Evolutionary conservation across 2,888 invertebrate species (phyloP).

Genomic region (Callimorpha dominula): DNA sequence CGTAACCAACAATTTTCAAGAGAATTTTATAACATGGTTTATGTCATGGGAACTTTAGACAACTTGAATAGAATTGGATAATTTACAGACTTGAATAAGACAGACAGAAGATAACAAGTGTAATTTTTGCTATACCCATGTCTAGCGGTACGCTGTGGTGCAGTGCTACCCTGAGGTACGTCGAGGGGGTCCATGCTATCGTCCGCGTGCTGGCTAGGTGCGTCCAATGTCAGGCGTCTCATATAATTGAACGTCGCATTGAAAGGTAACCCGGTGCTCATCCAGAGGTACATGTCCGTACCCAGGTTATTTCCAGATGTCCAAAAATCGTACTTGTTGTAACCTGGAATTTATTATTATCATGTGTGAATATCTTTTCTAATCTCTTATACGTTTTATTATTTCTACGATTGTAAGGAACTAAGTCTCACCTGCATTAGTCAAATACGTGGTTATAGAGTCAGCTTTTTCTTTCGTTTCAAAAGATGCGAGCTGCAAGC

Average conservation of each 20-base stretch:
- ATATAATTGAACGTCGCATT: slow-evolving; percentile 96
- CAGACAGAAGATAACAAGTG: not conserved
- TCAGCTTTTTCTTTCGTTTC: slow-evolving; percentile 95
- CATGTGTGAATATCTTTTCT: not conserved
- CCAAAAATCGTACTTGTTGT: slow-evolving; percentile 95
- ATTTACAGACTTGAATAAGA: not conserved
- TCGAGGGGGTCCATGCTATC: slow-evolving; percentile 88
- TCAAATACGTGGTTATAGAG: slow-evolving; percentile 93
- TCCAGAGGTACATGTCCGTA: slow-evolving; percentile 95
- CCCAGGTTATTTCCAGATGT: slow-evolving; percentile 95
- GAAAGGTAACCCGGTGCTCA: slow-evolving; percentile 95
- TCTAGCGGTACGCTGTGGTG: slow-evolving; percentile 92
- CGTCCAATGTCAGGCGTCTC: slow-evolving; percentile 84
- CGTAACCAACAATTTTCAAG: slow-evolving; percentile 54
- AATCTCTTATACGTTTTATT: not conserved
- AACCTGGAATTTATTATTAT: slow-evolving; percentile 78
- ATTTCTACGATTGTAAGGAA: not conserved
- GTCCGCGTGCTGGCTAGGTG: slow-evolving; percentile 84
- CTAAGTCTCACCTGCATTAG: slow-evolving; percentile 89
- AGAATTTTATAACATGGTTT: slow-evolving; percentile 35
- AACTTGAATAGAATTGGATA: slow-evolving; percentile 19
- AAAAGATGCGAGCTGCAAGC: slow-evolving; percentile 93
- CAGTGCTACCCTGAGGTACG: slow-evolving; percentile 91
- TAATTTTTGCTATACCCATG: slow-evolving; percentile 86
- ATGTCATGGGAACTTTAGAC: slow-evolving; percentile 23